Base-by-base conservation (phyloP, 2,113 vertebrate genomes). In the Hydropotes inermis region DNA sequence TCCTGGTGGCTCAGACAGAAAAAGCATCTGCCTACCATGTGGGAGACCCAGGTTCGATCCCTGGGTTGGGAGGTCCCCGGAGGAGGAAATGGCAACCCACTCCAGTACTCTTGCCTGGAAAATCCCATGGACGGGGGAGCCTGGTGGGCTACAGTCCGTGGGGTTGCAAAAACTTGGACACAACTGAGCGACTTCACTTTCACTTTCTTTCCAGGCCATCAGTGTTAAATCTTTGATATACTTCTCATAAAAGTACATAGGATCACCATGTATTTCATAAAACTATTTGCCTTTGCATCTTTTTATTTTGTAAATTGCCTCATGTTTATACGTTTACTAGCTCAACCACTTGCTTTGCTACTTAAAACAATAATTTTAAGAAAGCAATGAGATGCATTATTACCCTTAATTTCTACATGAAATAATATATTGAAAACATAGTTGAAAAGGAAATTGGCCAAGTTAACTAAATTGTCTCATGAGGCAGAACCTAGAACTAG, bases 171-270 rank as follows among this genome's bases (percentile, higher is more conserved):
- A 23, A 36, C 8, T 21, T 0, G 0, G 17, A 36, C 17, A 70
- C 0, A 10, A 74, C 67, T 23, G 36, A 23, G 10, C 0, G 0
- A 39, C 19, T 74, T 74, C n/a, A 74, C n/a, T 74, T 74, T 39
- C 19, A 74, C 67, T 23, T 74, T 70, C 67, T 70, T 70, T 70
- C 11, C 5, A 74, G 3, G 1, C 6, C 55, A 60, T 74, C 21
- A 91, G 11, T 87, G 16, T 36, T 52, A 95, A 92, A 83, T 15
- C 2, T 84, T 84, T 70, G 19, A 78, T 17, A 61, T 11, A 47
- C 2, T 52, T 83, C 67, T 87, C 12, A 60, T 47, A 74, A 43
- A 95, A 88, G 8, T 79, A 47, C 5, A 54, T 33, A 79, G 4
- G n/a, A 74, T 52, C 61, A 39, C 16, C 25, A 17, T 82, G 54